These are phyloP conservation scores for Sarcophaga peregrina DNA, from an alignment of 1,140 invertebrate species.

Conservation along the genomic window DNA sequence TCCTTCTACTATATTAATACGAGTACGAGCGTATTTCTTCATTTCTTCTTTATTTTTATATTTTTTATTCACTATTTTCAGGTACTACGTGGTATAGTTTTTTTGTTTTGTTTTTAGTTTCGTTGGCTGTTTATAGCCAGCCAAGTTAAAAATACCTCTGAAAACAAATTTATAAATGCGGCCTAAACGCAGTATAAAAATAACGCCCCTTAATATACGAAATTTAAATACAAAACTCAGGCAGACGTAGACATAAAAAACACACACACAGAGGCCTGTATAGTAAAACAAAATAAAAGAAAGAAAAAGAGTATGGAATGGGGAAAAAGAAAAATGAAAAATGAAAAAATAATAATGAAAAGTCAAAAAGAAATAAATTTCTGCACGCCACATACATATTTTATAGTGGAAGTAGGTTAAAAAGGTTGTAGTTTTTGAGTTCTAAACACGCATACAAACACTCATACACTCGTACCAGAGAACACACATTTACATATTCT, in stretches of 20 bases:
- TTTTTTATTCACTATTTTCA: no score
- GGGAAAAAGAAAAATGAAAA: background rate
- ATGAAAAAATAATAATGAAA: background rate
- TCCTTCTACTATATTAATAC: no score
- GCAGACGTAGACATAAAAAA: no score
- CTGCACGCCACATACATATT: conserved; percentile 5
- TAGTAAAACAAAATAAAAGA: background rate
- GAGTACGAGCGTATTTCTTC: no score
- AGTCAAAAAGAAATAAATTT: background rate
- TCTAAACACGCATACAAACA: background rate
- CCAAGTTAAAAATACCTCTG: background rate
- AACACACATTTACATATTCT: background rate
- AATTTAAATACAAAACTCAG: background rate
- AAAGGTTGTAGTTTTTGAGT: background rate
- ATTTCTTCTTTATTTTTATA: no score
- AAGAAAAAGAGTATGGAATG: background rate
- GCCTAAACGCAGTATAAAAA: background rate
- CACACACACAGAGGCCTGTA: background rate
- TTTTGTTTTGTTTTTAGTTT: background rate
- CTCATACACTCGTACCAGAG: background rate
- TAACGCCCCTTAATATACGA: conserved; percentile 2
- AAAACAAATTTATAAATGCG: background rate
- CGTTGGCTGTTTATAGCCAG: background rate
- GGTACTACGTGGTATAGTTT: no score
- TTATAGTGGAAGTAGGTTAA: conserved; percentile 31